These are phyloP conservation scores for Cataglyphis livida DNA, from an alignment of 2,888 invertebrate genomes.

Conservation along the genomic window DNA sequence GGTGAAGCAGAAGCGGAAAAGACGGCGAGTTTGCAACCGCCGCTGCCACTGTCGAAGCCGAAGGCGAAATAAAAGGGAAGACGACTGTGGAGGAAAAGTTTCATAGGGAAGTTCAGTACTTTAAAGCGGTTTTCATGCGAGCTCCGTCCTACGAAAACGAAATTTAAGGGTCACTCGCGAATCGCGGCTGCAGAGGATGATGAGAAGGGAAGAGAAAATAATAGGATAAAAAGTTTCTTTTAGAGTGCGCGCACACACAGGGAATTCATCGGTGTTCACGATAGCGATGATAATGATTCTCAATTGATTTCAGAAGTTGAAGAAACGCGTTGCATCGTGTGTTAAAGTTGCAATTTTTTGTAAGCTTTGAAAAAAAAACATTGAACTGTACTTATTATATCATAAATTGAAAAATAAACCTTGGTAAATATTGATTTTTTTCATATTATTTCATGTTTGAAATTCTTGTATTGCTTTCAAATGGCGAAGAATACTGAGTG, in stretches of 20 bases:
- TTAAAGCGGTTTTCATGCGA: slow-evolving; percentile 56
- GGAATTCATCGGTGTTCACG: slow-evolving; percentile 40
- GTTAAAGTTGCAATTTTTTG: neutral
- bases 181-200: neutral
- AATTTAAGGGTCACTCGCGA: slow-evolving; percentile 64
- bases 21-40: slow-evolving; percentile 18
- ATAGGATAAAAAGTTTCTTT: slow-evolving; percentile 55
- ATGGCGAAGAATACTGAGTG: no score
- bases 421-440: neutral
- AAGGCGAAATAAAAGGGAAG: slow-evolving; percentile 41
- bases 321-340: neutral
- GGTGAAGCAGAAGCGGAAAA: slow-evolving; percentile 68
- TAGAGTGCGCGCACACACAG: slow-evolving; percentile 22
- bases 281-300: slow-evolving; percentile 9
- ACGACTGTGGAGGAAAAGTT: slow-evolving; percentile 49
- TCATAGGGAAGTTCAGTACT: slow-evolving; percentile 60
- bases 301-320: slow-evolving; percentile 6
- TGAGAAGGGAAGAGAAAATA: slow-evolving; percentile 42
- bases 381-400: neutral
- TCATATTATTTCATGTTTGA: neutral
- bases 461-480: no score
- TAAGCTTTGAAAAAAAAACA: neutral
- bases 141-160: slow-evolving; percentile 57
- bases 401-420: neutral
- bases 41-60: neutral